These are phyloP conservation scores for Sebastes flavidus DNA, from an alignment of 2,797 vertebrate species.

Conservation along the genomic window DNA sequence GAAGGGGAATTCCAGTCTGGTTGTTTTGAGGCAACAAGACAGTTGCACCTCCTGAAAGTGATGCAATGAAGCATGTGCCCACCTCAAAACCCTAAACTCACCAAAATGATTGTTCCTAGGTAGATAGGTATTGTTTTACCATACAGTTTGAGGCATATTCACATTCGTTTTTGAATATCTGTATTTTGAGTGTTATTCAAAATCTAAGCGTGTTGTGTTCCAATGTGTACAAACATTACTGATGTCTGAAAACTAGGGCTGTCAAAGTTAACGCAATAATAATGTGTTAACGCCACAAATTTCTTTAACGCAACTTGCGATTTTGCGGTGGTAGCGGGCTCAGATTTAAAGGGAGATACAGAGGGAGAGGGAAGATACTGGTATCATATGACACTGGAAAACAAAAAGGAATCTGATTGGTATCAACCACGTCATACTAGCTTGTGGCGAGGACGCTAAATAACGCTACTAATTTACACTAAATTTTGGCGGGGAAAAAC, in stretches of 20 bases:
- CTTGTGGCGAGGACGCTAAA: too few relatives aligned
- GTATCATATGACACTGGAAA: too few relatives aligned
- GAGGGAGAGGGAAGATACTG: too few relatives aligned
- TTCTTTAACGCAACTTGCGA: too few relatives aligned
- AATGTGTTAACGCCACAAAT: too few relatives aligned
- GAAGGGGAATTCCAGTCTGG: conserved; percentile 45
- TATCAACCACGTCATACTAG: too few relatives aligned
- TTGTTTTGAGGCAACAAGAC: conserved; percentile 5
- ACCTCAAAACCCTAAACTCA: neutral
- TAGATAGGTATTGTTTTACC: neutral
- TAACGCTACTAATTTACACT: too few relatives aligned
- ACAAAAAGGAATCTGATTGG: too few relatives aligned
- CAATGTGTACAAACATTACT: neutral
- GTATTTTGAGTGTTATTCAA: neutral
- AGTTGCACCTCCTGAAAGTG: neutral
- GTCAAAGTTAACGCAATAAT: too few relatives aligned
- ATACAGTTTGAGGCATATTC: neutral
- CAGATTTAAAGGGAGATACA: too few relatives aligned
- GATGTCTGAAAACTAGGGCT: neutral
- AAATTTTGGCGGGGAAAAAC: too few relatives aligned
- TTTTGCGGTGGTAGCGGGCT: too few relatives aligned
- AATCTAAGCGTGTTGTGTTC: neutral
- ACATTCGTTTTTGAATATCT: neutral
- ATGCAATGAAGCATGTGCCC: neutral
- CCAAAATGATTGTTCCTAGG: neutral